phyloP scores from a whole-genome alignment of 2,888 invertebrate genomes.

The Mylabris sibirica region DNA sequence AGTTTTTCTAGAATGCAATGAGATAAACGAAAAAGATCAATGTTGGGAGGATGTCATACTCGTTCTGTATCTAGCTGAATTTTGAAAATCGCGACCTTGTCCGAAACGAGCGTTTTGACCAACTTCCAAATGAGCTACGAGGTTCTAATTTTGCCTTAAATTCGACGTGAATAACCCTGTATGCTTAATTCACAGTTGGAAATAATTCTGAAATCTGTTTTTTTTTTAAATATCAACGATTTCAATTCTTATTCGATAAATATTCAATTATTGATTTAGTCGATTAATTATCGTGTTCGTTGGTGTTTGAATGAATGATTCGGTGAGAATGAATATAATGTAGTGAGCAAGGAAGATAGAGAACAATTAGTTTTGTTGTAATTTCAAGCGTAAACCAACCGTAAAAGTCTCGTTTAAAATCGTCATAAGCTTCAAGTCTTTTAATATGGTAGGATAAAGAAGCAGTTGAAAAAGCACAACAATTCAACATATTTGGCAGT shows the following conservation, averaged over 20 bases:
- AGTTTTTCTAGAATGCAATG: no score
- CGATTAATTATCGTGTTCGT: slow-evolving; percentile 19
- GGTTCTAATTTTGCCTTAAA: no score
- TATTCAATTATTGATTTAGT: slow-evolving; percentile 10
- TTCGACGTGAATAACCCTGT: no score
- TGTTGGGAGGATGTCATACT: no score
- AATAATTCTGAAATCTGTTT: background rate
- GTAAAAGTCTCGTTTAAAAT: slow-evolving; percentile 12
- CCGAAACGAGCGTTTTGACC: no score
- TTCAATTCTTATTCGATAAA: slow-evolving; percentile 10
- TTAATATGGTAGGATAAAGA: background rate
- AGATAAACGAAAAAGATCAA: no score
- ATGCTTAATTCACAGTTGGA: background rate
- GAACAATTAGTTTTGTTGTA: slow-evolving; percentile 15
- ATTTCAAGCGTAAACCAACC: background rate
- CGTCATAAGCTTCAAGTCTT: background rate
- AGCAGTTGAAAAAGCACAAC: background rate
- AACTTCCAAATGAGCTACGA: no score
- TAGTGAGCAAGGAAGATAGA: background rate
- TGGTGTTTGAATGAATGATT: slow-evolving; percentile 18
- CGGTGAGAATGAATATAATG: background rate
- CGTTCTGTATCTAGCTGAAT: no score
- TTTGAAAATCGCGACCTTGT: no score
- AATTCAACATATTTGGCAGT: background rate
- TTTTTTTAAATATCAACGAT: background rate